Conservation (phyloP, 1,140 invertebrate species). For the Drosophila murphyi region DNA sequence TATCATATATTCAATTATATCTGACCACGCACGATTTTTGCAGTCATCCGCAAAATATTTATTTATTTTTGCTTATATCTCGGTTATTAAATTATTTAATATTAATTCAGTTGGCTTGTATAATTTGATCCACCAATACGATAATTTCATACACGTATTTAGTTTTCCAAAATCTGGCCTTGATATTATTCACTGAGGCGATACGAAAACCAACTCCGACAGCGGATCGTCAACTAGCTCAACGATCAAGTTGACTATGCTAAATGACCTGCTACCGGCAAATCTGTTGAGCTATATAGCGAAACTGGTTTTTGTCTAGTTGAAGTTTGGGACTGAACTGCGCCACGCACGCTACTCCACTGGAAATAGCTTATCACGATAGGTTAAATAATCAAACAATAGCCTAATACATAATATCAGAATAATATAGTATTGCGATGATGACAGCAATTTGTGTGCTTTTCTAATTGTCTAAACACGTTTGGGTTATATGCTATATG, state of each 20-base stretch:
- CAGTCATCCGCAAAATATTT: constrained; percentile 1
- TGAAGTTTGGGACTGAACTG: not conserved
- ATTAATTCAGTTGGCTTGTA: constrained; percentile 10
- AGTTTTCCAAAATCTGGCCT: constrained; percentile 1
- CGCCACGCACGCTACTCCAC: not conserved
- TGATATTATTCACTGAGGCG: constrained; percentile 28
- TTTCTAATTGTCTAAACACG: constrained; percentile 9
- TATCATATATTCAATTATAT: not conserved
- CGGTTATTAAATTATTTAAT: not conserved
- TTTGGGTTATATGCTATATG: not conserved
- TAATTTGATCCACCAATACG: constrained; percentile 18
- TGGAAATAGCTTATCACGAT: not conserved
- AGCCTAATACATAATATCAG: constrained; percentile 6
- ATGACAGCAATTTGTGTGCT: not conserved
- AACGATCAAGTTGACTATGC: constrained; percentile 25
- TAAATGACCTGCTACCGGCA: constrained; percentile 37
- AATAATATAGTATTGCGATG: not conserved
- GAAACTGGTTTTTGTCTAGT: constrained; percentile 7
- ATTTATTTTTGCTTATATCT: not conserved
- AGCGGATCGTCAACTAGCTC: constrained; percentile 16
- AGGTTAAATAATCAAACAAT: constrained; percentile 3
- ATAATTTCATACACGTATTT: constrained; percentile 23
- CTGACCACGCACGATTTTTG: constrained; percentile 14
- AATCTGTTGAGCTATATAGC: constrained; percentile 23
- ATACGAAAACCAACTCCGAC: constrained; percentile 14